A percentile compares a stretch with the other conserved stretches of the same genome.
Evolutionary conservation across 1,140 invertebrate genomes (phyloP).

Genomic region (Drosophila kepulauana): DNA sequence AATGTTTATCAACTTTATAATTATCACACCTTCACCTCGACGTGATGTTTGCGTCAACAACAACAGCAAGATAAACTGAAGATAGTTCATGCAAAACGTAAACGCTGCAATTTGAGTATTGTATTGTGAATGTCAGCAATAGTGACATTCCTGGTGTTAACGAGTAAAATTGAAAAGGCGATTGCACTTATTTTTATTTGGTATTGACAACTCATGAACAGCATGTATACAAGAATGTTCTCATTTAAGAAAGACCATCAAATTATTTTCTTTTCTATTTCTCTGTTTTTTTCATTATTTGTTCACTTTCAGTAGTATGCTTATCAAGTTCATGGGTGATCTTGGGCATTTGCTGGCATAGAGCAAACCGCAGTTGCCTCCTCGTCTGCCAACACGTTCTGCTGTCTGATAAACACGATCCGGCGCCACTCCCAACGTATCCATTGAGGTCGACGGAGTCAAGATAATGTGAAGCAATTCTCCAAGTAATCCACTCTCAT

Average conservation of each 20-base stretch:
- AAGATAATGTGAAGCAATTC: conserved; percentile 90
- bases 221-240: no score
- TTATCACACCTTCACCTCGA: conserved; percentile 56
- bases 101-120: no score
- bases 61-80: background rate
- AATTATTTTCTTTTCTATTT: background rate
- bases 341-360: conserved; percentile 42
- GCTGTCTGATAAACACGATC: conserved; percentile 48
- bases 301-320: conserved; percentile 7
- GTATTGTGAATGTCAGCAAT: no score
- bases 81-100: conserved; percentile 3
- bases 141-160: no score
- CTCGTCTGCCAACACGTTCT: conserved; percentile 49
- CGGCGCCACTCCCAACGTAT: conserved; percentile 24
- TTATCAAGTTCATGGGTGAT: conserved; percentile 64
- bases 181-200: no score
- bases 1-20: conserved; percentile 80
- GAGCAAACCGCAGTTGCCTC: conserved; percentile 36
- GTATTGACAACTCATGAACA: no score
- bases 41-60: conserved; percentile 38
- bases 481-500: conserved; percentile 88
- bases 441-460: conserved; percentile 84
- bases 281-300: background rate
- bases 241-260: no score
- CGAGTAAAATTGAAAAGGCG: no score